A percentile compares a stretch with the other conserved stretches of the same genome.
These are phyloP conservation scores for Ichneumoninae sp. DNA, from an alignment of 2,888 invertebrate genomes.

Conservation along the genomic window DNA sequence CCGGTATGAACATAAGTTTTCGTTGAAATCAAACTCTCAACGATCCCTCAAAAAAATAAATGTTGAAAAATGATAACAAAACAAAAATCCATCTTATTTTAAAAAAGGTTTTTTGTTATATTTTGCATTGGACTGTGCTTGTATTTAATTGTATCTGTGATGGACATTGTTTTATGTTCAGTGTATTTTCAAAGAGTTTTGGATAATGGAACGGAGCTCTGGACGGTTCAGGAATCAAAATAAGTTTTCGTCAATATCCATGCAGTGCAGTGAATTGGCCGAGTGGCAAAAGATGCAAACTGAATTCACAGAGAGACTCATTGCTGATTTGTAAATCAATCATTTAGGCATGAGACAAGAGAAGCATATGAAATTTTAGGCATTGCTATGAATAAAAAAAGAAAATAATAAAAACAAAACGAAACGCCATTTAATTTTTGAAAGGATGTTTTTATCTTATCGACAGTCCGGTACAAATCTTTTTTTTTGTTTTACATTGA, in stretches of 20 bases:
- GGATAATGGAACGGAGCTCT: not conserved
- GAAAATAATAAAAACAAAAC: slow-evolving; percentile 26
- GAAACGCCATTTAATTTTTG: not conserved
- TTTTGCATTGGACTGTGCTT: not conserved
- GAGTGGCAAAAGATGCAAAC: slow-evolving; percentile 74
- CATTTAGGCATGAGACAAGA: slow-evolving; percentile 57
- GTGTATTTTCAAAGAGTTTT: not conserved
- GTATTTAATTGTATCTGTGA: slow-evolving; percentile 41
- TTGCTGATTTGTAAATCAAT: slow-evolving; percentile 73
- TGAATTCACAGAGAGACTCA: slow-evolving; percentile 80
- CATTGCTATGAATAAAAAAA: not conserved
- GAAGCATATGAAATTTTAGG: slow-evolving; percentile 20
- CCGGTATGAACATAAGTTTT: slow-evolving; percentile 10
- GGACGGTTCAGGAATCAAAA: slow-evolving; percentile 4
- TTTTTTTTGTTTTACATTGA: not conserved
- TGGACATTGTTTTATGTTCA: too few relatives aligned
- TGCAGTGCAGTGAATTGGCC: slow-evolving; percentile 6
- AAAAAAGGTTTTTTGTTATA: too few relatives aligned
- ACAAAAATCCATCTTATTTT: too few relatives aligned
- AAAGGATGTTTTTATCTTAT: not conserved
- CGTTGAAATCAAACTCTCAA: not conserved
- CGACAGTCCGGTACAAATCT: not conserved
- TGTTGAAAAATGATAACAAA: too few relatives aligned
- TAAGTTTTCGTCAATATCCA: slow-evolving; percentile 18
- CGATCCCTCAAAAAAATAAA: too few relatives aligned